Conservation (phyloP, 2,797 vertebrate genomes). For the Anabacerthia variegaticeps region DNA sequence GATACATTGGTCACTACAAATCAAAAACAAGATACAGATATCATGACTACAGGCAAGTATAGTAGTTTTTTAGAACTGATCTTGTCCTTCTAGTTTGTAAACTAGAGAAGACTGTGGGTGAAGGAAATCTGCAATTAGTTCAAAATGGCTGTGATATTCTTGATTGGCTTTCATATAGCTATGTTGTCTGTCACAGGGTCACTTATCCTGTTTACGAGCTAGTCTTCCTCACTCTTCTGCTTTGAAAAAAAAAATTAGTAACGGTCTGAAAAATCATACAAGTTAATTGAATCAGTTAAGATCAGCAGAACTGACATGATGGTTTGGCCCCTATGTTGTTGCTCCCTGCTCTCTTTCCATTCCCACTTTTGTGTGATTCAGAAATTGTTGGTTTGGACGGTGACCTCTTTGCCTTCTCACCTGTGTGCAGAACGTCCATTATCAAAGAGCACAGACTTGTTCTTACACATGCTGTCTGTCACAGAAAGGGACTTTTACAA, state of each 20-base stretch:
- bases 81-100: background rate
- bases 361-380: background rate
- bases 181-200: background rate
- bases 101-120: background rate
- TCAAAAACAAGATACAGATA: background rate
- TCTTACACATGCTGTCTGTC: fast-evolving
- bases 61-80: background rate
- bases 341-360: background rate
- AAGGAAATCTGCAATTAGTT: background rate
- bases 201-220: background rate
- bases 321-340: background rate
- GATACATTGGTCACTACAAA: background rate
- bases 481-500: background rate
- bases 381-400: background rate
- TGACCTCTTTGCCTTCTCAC: background rate
- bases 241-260: background rate
- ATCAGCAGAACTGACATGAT: background rate
- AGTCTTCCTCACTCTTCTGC: background rate
- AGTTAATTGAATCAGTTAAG: background rate
- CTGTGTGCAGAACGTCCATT: background rate
- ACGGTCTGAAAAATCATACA: background rate
- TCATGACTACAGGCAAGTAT: background rate
- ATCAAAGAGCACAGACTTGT: background rate
- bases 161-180: background rate
- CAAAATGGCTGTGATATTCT: background rate